These are phyloP conservation scores for Myotis findleyi DNA, from an alignment of 2,797 vertebrate genomes.

Conservation along the genomic window DNA sequence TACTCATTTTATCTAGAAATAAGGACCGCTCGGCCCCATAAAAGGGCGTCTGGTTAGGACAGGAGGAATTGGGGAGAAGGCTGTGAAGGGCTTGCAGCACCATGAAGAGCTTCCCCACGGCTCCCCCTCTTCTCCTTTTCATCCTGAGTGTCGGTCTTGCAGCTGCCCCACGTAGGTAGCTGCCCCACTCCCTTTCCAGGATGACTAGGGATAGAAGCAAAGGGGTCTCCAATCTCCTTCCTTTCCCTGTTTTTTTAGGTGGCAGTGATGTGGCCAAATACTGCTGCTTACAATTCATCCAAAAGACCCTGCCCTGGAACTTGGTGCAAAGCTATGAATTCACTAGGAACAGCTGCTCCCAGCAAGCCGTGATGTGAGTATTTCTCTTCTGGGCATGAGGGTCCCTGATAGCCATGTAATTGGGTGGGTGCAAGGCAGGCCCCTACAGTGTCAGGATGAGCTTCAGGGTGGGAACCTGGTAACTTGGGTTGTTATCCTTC, in stretches of 20 bases:
- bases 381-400: background rate
- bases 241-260: constrained; percentile 1
- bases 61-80: background rate
- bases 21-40: background rate
- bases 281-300: constrained; percentile 47
- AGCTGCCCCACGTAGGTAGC: background rate
- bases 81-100: background rate
- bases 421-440: background rate
- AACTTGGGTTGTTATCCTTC: background rate
- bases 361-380: constrained; percentile 57
- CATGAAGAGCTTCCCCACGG: background rate
- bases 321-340: background rate
- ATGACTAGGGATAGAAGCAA: background rate
- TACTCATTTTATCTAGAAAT: background rate
- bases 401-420: background rate
- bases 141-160: background rate
- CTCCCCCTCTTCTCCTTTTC: background rate
- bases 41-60: background rate
- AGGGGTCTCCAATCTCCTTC: background rate
- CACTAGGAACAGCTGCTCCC: constrained; percentile 17
- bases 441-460: background rate
- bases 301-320: background rate
- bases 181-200: background rate
- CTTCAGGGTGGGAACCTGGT: background rate
- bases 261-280: background rate